Evolutionary conservation across 2,113 vertebrate species (phyloP).

Genomic region (Cranoglanis bouderius): DNA sequence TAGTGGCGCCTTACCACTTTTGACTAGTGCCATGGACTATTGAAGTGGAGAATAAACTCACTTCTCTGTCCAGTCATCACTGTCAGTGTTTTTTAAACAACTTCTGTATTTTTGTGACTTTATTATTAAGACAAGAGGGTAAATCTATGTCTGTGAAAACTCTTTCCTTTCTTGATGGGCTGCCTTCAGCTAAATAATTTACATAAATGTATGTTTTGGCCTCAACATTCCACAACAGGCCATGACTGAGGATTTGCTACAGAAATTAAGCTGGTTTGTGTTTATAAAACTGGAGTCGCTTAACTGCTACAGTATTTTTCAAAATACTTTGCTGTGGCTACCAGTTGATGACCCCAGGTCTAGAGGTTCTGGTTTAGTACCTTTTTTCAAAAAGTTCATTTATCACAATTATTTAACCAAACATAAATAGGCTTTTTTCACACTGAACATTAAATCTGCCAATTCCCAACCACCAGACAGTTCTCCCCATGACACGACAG

Average conservation of each 20-base stretch:
- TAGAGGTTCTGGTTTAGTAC: background rate
- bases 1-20: background rate
- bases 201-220: background rate
- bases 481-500: background rate
- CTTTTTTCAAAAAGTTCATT: background rate
- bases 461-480: background rate
- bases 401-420: background rate
- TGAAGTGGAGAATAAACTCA: background rate
- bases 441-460: background rate
- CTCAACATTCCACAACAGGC: background rate
- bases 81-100: background rate
- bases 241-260: background rate
- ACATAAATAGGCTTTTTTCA: background rate
- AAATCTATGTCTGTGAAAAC: background rate
- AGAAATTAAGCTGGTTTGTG: background rate
- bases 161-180: background rate
- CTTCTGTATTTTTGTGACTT: background rate
- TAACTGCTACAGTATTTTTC: background rate
- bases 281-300: background rate
- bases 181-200: conserved; percentile 1
- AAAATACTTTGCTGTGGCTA: background rate
- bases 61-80: background rate
- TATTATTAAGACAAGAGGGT: background rate
- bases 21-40: background rate
- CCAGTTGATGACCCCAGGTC: background rate